Evolutionary conservation across 1,140 invertebrate genomes (phyloP).

Genomic region (Bombyx mandarina): DNA sequence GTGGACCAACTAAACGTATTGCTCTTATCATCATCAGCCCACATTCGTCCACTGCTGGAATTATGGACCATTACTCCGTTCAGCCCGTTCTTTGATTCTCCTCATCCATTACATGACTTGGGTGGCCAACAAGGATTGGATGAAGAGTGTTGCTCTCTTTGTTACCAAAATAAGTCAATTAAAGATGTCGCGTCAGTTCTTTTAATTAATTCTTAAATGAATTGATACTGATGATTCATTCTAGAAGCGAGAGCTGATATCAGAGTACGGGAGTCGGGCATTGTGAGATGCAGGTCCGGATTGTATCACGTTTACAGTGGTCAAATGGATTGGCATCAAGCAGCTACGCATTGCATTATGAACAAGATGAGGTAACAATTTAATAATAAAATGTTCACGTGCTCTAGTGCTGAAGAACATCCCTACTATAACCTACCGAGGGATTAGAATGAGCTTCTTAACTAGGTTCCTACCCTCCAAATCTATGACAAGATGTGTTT

Average conservation of each 20-base stretch:
- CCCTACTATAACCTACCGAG: too few species aligned
- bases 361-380: conserved; percentile 40
- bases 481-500: too few species aligned
- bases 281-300: conserved; percentile 35
- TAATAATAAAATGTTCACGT: too few species aligned
- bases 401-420: too few species aligned
- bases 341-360: conserved; percentile 45
- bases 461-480: too few species aligned
- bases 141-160: background rate
- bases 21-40: too few species aligned
- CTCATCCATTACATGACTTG: too few species aligned
- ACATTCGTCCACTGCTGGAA: too few species aligned
- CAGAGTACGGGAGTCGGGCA: conserved; percentile 28
- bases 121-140: background rate
- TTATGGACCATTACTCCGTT: too few species aligned
- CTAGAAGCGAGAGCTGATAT: conserved; percentile 16
- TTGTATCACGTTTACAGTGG: conserved; percentile 42
- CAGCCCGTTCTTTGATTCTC: too few species aligned
- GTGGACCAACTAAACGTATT: too few species aligned
- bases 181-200: background rate
- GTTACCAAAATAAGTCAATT: background rate
- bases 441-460: too few species aligned
- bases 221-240: background rate
- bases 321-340: conserved; percentile 43
- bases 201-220: background rate